These are phyloP conservation scores for Morelia viridis DNA, from an alignment of 2,797 vertebrate species.

Conservation along the genomic window DNA sequence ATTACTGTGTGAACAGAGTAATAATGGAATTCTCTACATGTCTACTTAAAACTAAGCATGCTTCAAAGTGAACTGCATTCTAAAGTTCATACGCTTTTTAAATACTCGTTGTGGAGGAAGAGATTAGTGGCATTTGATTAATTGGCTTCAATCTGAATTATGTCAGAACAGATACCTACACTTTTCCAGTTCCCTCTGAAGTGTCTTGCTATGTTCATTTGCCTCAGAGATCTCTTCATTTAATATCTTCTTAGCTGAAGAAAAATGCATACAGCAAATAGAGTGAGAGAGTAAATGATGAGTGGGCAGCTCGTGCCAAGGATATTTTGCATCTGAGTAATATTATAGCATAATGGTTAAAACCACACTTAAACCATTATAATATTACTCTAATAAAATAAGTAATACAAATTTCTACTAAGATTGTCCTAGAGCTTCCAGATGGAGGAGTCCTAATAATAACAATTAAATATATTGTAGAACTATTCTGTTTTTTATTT, in stretches of 20 bases:
- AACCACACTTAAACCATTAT: too few species aligned
- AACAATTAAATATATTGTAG: background rate
- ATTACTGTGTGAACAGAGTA: background rate
- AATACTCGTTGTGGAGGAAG: background rate
- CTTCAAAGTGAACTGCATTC: background rate
- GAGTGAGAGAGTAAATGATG: background rate
- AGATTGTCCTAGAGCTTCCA: background rate
- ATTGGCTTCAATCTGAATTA: background rate
- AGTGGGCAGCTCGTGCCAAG: background rate
- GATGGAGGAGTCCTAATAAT: background rate
- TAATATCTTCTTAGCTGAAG: background rate
- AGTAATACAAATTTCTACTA: background rate
- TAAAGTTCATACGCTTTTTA: background rate
- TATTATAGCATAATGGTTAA: background rate
- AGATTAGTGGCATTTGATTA: background rate
- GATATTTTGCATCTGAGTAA: background rate
- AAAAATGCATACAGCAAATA: background rate
- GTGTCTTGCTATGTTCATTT: background rate
- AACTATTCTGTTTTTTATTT: background rate
- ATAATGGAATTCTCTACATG: background rate
- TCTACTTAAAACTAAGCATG: background rate
- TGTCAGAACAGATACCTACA: slow-evolving; percentile 33
- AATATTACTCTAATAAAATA: background rate
- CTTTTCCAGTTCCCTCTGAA: slow-evolving; percentile 30
- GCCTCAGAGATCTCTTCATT: background rate